Percentiles rank a stretch among this genome's conserved stretches.
phyloP scores from a whole-genome alignment of 2,888 invertebrate species.

The Hemaris fuciformis region DNA sequence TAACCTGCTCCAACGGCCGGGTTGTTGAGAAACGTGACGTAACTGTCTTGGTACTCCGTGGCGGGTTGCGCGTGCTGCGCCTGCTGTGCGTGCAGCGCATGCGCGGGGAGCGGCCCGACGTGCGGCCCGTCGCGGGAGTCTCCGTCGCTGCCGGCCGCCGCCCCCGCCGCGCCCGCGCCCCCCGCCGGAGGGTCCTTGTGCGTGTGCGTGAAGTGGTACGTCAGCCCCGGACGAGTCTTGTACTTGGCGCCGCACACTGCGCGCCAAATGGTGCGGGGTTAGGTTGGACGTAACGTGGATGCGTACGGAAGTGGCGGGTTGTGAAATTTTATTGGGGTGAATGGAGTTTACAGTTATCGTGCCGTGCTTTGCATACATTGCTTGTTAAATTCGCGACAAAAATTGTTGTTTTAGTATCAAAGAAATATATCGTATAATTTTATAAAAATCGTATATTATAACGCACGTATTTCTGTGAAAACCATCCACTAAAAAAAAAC shows the following conservation, averaged over 20 bases:
- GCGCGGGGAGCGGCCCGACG: conserved; percentile 62
- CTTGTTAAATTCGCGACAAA: no score
- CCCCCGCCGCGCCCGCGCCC: conserved; percentile 27
- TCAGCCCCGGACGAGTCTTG: conserved; percentile 97
- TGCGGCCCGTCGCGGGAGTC: conserved; percentile 78
- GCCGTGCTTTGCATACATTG: no score
- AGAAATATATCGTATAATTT: no score
- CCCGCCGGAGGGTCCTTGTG: conserved; percentile 84
- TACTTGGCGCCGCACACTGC: conserved; percentile 97
- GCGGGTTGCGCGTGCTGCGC: conserved; percentile 38
- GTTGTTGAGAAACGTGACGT: conserved; percentile 85
- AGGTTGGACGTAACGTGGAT: neutral
- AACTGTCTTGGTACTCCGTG: conserved; percentile 84
- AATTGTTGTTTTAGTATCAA: no score
- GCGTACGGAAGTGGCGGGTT: neutral
- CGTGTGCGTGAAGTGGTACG: conserved; percentile 97
- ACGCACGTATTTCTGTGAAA: neutral
- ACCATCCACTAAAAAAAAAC: neutral
- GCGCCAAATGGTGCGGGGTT: conserved; percentile 6
- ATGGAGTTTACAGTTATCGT: neutral
- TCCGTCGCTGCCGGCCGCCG: conserved; percentile 51
- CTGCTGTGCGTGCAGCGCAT: neutral
- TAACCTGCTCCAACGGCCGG: conserved; percentile 65
- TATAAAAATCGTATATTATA: no score
- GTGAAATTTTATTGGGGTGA: no score